Base-by-base conservation (phyloP, 2,113 vertebrate species). In the Sinosuthora webbiana region DNA sequence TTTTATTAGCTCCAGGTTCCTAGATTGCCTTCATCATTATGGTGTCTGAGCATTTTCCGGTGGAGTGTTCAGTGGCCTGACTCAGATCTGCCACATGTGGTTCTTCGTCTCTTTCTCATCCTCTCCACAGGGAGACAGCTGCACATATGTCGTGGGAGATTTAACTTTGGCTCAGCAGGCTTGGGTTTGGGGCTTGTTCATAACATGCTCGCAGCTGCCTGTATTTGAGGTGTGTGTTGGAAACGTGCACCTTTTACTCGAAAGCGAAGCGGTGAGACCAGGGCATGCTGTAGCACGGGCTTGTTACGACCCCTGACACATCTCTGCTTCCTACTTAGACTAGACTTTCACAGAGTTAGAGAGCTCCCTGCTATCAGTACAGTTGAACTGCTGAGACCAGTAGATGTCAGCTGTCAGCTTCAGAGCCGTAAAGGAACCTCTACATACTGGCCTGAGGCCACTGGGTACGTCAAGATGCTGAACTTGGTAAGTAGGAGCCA, bases 21-120 rank as follows among this genome's bases (percentile, higher is more conserved):
- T 96, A 94, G 83, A 97, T 78, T 92, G 71, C 83, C 73, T 81
- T 94, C 56, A 67, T 37, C 1, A 7, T 93, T 80, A 52, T 9
- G 52, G 50, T 94, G 86, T 87, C 86, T 95, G 95, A 92, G 56
- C 76, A 78, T 92, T 92, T 95, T 96, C 93, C 39, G 74, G 92
- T 60, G 60, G 45, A 63, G 60, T 30, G 15, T 74, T 93, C 15
- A 17, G 41, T 13, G 17, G 64, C 86, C 56, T 95, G 95, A 92
- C 76, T 96, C 91, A 96, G 27, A 96, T 86, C 71, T 90, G 69
- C 76, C 47, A 12, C 30, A 13, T 86, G 83, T 17, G 80, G 83
- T 76, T 92, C 68, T 93, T 47, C 25, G 73, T 78, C 86, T 94
- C 83, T 90, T 74, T 81, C 91, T 95, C 77, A 81, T 59, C 64